Evolutionary conservation across 2,888 invertebrate species (phyloP).

Genomic region (Philhelius pedissequus): DNA sequence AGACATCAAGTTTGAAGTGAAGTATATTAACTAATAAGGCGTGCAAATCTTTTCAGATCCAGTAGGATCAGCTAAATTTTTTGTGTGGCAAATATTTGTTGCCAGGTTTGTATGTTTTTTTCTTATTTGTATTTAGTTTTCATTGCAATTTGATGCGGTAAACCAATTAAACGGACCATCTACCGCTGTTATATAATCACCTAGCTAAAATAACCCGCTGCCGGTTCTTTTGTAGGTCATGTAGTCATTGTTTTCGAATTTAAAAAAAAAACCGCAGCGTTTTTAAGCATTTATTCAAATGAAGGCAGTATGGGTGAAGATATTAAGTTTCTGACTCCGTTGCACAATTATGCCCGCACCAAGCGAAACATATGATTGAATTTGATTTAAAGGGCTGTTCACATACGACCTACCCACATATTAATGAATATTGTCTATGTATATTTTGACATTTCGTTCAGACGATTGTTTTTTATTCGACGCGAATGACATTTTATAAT

Average conservation of each 20-base stretch:
- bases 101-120: not conserved
- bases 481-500: no score
- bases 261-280: not conserved
- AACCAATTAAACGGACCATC: not conserved
- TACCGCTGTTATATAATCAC: not conserved
- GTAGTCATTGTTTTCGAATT: not conserved
- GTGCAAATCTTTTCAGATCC: not conserved
- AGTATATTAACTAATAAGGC: constrained; percentile 15
- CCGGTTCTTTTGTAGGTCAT: not conserved
- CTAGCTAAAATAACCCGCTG: not conserved
- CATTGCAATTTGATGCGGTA: constrained; percentile 6
- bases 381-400: no score
- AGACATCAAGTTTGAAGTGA: not conserved
- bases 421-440: no score
- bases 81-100: not conserved
- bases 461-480: no score
- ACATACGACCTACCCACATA: no score
- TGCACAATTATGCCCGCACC: not conserved
- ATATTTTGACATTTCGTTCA: no score
- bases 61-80: not conserved
- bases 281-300: not conserved
- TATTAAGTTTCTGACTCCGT: not conserved
- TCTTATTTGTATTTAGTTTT: not conserved
- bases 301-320: not conserved
- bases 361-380: no score